Evolutionary conservation across 1,140 invertebrate genomes (phyloP).

Genomic region (Brachionus plicatilis): DNA sequence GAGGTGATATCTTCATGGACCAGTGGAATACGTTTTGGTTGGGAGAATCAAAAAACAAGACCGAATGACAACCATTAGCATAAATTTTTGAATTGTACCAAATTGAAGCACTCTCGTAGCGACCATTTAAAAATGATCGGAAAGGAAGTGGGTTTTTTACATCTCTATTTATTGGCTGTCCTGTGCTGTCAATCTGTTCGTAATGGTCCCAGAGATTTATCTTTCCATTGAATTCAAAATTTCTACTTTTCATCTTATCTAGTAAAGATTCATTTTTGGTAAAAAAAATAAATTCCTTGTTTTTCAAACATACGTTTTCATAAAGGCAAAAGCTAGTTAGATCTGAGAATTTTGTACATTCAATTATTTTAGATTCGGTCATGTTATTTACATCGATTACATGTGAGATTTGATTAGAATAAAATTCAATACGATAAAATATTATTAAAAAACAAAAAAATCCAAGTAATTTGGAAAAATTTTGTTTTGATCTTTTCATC

Average conservation of each 20-base stretch:
- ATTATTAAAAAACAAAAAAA: too few relatives aligned
- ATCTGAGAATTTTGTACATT: not conserved
- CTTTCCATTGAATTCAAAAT: not conserved
- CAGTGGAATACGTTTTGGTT: constrained; percentile 1
- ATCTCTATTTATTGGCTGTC: not conserved
- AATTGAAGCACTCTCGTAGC: not conserved
- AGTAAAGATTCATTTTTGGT: not conserved
- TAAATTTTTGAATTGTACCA: not conserved
- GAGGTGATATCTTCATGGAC: not conserved
- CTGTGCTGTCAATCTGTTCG: not conserved
- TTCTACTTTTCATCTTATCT: not conserved
- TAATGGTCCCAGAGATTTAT: not conserved
- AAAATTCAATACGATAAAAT: too few relatives aligned
- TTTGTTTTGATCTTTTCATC: too few relatives aligned
- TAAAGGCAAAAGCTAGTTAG: not conserved
- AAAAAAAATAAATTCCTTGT: not conserved
- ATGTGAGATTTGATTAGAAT: too few relatives aligned
- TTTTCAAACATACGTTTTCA: not conserved
- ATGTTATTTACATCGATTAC: too few relatives aligned
- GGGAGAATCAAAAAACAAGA: not conserved
- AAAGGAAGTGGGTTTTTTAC: not conserved
- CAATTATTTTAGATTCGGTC: not conserved
- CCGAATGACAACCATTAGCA: not conserved
- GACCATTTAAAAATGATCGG: not conserved
- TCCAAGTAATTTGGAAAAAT: too few relatives aligned